Percentiles rank a stretch among this genome's conserved stretches.
These are phyloP conservation scores for Thereva nobilitata DNA, from an alignment of 2,888 invertebrate genomes.

Conservation along the genomic window DNA sequence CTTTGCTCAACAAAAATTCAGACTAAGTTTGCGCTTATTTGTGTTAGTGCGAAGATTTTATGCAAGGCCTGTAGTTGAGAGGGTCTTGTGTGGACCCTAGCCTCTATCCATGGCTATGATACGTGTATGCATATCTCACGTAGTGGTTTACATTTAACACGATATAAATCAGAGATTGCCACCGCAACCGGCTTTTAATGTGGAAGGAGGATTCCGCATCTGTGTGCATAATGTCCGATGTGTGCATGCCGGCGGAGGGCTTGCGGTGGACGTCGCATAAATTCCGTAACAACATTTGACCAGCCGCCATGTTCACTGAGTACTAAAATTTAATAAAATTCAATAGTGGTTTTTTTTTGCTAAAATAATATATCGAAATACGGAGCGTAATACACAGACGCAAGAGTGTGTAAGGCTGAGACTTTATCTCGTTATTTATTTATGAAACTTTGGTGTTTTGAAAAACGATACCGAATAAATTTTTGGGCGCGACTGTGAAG, in stretches of 20 bases:
- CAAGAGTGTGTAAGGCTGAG: too few relatives aligned
- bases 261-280: slow-evolving; percentile 29
- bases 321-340: slow-evolving; percentile 36
- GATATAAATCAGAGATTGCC: slow-evolving; percentile 49
- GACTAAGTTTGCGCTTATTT: too few relatives aligned
- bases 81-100: too few relatives aligned
- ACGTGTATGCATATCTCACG: slow-evolving; percentile 1
- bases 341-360: slow-evolving; percentile 17
- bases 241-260: slow-evolving; percentile 9
- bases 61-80: too few relatives aligned
- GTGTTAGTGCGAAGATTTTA: too few relatives aligned
- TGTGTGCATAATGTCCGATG: neutral
- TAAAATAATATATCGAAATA: too few relatives aligned
- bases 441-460: too few relatives aligned
- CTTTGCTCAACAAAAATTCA: too few relatives aligned
- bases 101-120: neutral
- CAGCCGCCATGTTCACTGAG: slow-evolving; percentile 14
- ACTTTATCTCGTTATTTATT: too few relatives aligned
- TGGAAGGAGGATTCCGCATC: slow-evolving; percentile 7
- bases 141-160: slow-evolving; percentile 50
- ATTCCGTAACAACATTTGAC: slow-evolving; percentile 21
- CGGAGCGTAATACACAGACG: too few relatives aligned
- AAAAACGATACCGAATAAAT: too few relatives aligned
- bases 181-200: slow-evolving; percentile 42
- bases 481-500: too few relatives aligned